Evolutionary conservation across 1,140 invertebrate genomes (phyloP).

Genomic region (Hestina assimilis): DNA sequence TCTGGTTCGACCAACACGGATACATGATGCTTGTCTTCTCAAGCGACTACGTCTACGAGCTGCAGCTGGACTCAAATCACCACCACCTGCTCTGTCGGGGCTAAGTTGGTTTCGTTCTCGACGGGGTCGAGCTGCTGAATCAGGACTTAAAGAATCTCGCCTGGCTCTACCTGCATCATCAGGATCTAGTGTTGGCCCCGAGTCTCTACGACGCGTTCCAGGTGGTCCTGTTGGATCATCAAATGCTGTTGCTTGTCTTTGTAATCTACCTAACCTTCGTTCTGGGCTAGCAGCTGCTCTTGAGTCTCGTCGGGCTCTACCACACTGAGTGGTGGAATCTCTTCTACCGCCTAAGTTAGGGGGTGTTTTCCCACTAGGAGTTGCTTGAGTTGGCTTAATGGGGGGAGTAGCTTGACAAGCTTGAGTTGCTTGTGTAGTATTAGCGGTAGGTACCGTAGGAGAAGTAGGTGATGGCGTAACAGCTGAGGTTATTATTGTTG

Average conservation of each 20-base stretch:
- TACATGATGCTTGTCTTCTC: constrained; percentile 88
- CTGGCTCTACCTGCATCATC: constrained; percentile 86
- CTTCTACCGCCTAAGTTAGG: constrained; percentile 82
- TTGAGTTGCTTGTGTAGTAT: constrained; percentile 47
- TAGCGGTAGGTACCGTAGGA: constrained; percentile 76
- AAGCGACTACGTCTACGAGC: constrained; percentile 82
- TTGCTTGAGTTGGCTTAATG: constrained; percentile 75
- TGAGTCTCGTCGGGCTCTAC: constrained; percentile 83
- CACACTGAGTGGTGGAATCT: constrained; percentile 91
- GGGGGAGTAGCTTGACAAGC: constrained; percentile 42
- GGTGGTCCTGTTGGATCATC: constrained; percentile 89
- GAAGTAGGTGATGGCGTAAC: constrained; percentile 89
- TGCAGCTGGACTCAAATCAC: constrained; percentile 85
- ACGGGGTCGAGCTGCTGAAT: constrained; percentile 85
- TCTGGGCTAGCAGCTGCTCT: constrained; percentile 84
- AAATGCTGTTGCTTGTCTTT: constrained; percentile 91
- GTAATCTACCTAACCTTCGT: constrained; percentile 85
- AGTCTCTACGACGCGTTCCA: constrained; percentile 82
- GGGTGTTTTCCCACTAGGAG: constrained; percentile 72
- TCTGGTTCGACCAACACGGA: constrained; percentile 76
- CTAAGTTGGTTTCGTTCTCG: constrained; percentile 88
- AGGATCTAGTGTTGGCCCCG: constrained; percentile 89
- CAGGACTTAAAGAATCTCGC: constrained; percentile 91
- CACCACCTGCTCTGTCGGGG: constrained; percentile 85
- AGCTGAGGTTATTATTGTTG: constrained; percentile 88